These are phyloP conservation scores for Ooceraea biroi DNA, from an alignment of 1,140 invertebrate genomes.

Conservation along the genomic window DNA sequence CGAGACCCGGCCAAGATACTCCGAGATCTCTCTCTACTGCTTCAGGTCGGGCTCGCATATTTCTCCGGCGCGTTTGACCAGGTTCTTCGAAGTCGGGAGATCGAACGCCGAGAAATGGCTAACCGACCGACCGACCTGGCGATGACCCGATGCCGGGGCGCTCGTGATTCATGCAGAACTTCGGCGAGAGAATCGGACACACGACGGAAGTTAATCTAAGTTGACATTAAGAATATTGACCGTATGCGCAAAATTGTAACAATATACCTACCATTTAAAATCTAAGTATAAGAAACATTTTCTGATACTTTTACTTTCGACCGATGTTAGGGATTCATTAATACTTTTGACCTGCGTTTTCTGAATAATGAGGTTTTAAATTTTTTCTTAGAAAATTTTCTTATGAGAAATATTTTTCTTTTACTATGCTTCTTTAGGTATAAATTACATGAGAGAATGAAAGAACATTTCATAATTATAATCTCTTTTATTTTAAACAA, in stretches of 20 bases:
- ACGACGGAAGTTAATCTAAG: neutral
- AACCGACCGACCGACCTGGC: slow-evolving; percentile 44
- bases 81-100: slow-evolving; percentile 59
- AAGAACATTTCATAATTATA: neutral
- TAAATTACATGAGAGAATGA: neutral
- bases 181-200: neutral
- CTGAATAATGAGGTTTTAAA: neutral
- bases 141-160: neutral
- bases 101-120: slow-evolving; percentile 56
- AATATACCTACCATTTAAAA: neutral
- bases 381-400: slow-evolving; percentile 3
- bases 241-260: neutral
- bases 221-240: neutral
- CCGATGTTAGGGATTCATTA: neutral
- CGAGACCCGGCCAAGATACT: slow-evolving; percentile 87
- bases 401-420: neutral
- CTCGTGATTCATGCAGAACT: slow-evolving; percentile 11
- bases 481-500: neutral
- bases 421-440: neutral
- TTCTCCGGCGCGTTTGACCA: slow-evolving; percentile 70
- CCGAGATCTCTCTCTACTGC: slow-evolving; percentile 81
- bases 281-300: neutral
- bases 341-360: neutral
- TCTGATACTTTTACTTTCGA: neutral
- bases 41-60: slow-evolving; percentile 69